Conservation (phyloP, 2,888 invertebrate species). For the Xylota segnis region DNA sequence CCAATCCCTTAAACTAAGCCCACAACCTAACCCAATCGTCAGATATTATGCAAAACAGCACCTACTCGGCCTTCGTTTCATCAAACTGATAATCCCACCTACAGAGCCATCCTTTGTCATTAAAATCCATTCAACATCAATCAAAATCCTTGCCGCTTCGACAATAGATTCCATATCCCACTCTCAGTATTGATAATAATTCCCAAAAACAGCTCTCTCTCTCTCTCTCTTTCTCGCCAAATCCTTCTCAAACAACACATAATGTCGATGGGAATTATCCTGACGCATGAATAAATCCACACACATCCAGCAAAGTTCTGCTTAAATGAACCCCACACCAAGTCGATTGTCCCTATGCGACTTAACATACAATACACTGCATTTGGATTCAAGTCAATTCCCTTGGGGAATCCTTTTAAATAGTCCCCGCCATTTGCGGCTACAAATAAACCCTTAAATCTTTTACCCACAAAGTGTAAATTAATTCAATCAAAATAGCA, state of each 20-base stretch:
- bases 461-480: slow-evolving; percentile 57
- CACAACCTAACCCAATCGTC: too few relatives aligned
- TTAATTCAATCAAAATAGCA: slow-evolving; percentile 65
- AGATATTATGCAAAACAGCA: too few relatives aligned
- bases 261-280: not conserved
- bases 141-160: too few relatives aligned
- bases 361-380: slow-evolving; percentile 1
- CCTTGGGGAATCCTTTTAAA: slow-evolving; percentile 19
- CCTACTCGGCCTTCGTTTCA: too few relatives aligned
- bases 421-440: slow-evolving; percentile 33
- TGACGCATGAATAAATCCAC: not conserved
- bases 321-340: not conserved
- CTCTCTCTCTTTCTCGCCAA: too few relatives aligned
- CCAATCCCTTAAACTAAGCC: too few relatives aligned
- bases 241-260: not conserved
- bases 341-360: not conserved
- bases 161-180: too few relatives aligned
- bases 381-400: slow-evolving; percentile 1
- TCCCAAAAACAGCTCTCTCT: too few relatives aligned
- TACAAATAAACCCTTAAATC: slow-evolving; percentile 33
- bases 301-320: not conserved
- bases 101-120: too few relatives aligned
- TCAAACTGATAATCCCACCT: too few relatives aligned
- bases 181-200: too few relatives aligned
- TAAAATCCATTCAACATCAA: too few relatives aligned